A percentile compares a stretch with the other conserved stretches of the same genome.
Evolutionary conservation across 1,140 invertebrate species (phyloP).

Genomic region (Eufriesea mexicana): DNA sequence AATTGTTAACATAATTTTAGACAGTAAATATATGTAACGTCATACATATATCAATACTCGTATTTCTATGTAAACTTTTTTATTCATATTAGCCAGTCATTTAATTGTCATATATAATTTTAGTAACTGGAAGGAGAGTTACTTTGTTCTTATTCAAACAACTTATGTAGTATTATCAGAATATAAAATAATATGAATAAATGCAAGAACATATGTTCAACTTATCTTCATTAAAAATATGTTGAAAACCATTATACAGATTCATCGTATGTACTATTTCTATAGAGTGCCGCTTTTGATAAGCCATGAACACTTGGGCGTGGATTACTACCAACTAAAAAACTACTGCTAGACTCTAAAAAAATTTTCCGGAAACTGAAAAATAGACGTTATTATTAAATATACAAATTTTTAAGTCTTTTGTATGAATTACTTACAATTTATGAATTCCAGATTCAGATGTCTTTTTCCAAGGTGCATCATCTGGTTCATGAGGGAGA

Average conservation of each 20-base stretch:
- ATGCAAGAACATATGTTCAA: conserved; percentile 22
- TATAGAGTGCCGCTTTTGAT: conserved; percentile 87
- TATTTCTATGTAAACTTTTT: conserved; percentile 17
- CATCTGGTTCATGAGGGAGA: conserved; percentile 96
- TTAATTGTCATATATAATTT: not conserved
- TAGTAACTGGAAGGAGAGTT: not conserved
- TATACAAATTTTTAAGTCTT: not conserved
- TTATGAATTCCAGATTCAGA: conserved; percentile 94
- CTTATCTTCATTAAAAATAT: conserved; percentile 30
- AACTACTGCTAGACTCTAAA: conserved; percentile 84
- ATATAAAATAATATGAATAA: conserved; percentile 14
- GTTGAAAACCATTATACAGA: conserved; percentile 62
- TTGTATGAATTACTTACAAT: conserved; percentile 89
- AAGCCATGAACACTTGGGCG: conserved; percentile 88
- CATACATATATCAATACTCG: conserved; percentile 9
- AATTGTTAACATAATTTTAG: conserved; percentile 12
- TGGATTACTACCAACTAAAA: conserved; percentile 85
- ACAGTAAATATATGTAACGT: conserved; percentile 24
- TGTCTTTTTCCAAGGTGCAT: conserved; percentile 94
- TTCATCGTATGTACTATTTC: conserved; percentile 80
- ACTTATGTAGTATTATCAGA: not conserved
- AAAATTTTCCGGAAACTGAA: conserved; percentile 88
- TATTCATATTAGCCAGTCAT: not conserved
- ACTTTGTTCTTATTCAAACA: not conserved
- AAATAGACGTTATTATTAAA: conserved; percentile 39